Evolutionary conservation across 2,888 invertebrate species (phyloP), one percentile per base, ranked within the genome.

Genomic region (Rutpela maculata): DNA sequence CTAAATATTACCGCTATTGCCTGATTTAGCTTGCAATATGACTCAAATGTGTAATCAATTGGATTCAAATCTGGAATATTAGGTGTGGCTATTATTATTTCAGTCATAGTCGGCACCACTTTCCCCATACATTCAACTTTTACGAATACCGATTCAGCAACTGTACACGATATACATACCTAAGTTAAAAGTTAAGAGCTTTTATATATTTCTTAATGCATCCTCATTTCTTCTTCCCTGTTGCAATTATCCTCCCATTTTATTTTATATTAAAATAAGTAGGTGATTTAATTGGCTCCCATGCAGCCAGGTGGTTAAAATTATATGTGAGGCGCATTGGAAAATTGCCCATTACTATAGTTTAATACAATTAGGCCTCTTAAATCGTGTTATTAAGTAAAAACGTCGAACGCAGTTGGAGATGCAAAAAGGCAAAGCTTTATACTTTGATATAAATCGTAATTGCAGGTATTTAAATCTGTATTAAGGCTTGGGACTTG

Each of bases 241-340:
- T 5, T 50, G 50, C 1, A n/a, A n/a, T 50, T 50, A n/a, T 15
- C 6, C 15, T 6, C n/a, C n/a, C n/a, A 50, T 50, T n/a, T 50
- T n/a, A 50, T n/a, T 12, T 15, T n/a, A n/a, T 50, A 50, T 50
- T 50, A n/a, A 50, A 50, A n/a, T 50, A 50, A 50, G n/a, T 50
- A 43, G n/a, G n/a, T 6, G 50, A 50, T 50, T 50, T 50, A 50
- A n/a, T 50, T 50, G 50, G n/a, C n/a, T 50, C 50, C 15, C 50
- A n/a, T 50, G 50, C n/a, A n/a, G 50, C n/a, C n/a, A n/a, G 50
- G n/a, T 50, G 50, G 50, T 50, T 50, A 50, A 50, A n/a, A 50
- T 50, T 17, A 50, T 12, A n/a, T 50, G 6, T 7, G 50, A 50
- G n/a, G 1, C n/a, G 0, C n/a, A 50, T n/a, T n/a, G 50, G n/a